Evolutionary conservation across 2,113 vertebrate genomes (phyloP).

Genomic region (Pycnonotus jocosus): DNA sequence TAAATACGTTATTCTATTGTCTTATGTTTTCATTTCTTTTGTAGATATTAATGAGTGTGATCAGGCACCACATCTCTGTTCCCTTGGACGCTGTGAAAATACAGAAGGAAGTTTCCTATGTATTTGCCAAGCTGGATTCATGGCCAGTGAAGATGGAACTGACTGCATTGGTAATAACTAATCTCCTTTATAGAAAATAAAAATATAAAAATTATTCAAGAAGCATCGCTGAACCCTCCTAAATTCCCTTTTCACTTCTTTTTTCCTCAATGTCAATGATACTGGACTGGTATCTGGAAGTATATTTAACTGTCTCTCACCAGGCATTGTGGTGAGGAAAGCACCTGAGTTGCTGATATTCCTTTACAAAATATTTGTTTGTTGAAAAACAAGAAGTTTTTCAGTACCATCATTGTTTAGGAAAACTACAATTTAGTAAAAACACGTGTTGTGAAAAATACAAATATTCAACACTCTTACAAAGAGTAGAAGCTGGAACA

Average conservation of each 20-base stretch:
- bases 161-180: conserved; percentile 79
- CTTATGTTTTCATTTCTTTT: conserved; percentile 8
- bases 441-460: background rate
- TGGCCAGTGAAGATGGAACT: conserved; percentile 77
- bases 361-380: background rate
- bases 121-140: conserved; percentile 82
- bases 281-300: background rate
- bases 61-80: conserved; percentile 75
- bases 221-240: background rate
- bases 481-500: background rate
- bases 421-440: background rate
- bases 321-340: background rate
- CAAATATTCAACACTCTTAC: background rate
- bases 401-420: background rate
- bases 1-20: background rate
- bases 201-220: background rate
- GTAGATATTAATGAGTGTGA: conserved; percentile 87
- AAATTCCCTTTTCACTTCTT: background rate
- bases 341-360: background rate
- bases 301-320: background rate
- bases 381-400: background rate
- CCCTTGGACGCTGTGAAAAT: conserved; percentile 86
- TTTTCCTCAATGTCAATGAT: background rate
- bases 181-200: background rate
- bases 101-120: conserved; percentile 88